Evolutionary conservation across 2,113 vertebrate species (phyloP).

Genomic region (Equus przewalskii): DNA sequence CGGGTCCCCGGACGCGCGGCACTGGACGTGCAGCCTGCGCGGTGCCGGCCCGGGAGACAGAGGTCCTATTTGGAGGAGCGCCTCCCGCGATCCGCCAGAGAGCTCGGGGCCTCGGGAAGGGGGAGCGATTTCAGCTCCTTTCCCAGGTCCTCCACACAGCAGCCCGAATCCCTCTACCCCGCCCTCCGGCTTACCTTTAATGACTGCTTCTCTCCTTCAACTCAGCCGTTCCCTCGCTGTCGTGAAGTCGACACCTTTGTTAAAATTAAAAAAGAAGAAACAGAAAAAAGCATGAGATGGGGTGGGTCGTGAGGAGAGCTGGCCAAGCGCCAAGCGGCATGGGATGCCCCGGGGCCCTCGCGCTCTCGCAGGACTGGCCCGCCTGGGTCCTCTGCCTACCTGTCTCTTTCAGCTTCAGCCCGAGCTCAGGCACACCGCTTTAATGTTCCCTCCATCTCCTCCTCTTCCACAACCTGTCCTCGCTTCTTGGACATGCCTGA

Average conservation of each 20-base stretch:
- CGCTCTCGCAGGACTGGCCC: not conserved
- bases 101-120: not conserved
- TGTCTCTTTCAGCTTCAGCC: not conserved
- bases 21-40: not conserved
- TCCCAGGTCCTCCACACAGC: not conserved
- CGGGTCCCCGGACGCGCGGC: not conserved
- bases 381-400: not conserved
- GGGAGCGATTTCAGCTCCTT: not conserved
- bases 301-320: not conserved
- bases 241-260: slow-evolving; percentile 72
- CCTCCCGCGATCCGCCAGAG: not conserved
- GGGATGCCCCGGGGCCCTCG: not conserved
- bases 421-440: not conserved
- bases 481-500: not conserved
- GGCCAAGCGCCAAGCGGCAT: not conserved
- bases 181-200: not conserved
- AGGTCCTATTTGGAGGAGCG: not conserved
- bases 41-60: not conserved
- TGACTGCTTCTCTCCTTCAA: not conserved
- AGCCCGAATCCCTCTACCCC: not conserved
- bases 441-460: not conserved
- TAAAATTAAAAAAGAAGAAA: not conserved
- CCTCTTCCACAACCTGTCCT: not conserved
- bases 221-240: not conserved
- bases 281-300: not conserved